Percentiles rank a stretch among this genome's conserved stretches.
These are phyloP conservation scores for Drosophila biarmipes DNA, from an alignment of 1,140 invertebrate species.

Conservation along the genomic window DNA sequence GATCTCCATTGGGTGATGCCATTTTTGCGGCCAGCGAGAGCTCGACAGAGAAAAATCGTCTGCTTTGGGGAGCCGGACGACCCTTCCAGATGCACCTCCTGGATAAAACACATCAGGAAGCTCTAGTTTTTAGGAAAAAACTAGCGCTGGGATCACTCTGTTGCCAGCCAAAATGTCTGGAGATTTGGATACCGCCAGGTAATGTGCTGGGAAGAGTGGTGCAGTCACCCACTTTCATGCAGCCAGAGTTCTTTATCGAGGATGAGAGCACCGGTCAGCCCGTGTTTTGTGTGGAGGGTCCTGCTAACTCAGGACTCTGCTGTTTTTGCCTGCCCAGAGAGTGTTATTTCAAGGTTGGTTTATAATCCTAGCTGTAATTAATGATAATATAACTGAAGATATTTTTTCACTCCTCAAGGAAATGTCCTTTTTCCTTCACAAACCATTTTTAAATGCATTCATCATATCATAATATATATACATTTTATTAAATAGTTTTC, in stretches of 20 bases:
- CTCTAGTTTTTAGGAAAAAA: conserved; percentile 86
- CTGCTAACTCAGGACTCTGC: conserved; percentile 71
- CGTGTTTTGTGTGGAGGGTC: conserved; percentile 85
- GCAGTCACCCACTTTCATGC: conserved; percentile 84
- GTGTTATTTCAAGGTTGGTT: conserved; percentile 85
- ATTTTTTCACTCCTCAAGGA: neutral
- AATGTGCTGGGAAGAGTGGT: conserved; percentile 85
- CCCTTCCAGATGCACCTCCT: conserved; percentile 87
- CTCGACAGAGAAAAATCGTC: conserved; percentile 86
- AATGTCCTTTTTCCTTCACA: too few species aligned
- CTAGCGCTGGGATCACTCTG: conserved; percentile 85
- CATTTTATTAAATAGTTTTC: too few species aligned
- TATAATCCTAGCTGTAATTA: too few species aligned
- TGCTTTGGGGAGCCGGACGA: conserved; percentile 86
- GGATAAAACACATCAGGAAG: conserved; percentile 88
- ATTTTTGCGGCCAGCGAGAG: conserved; percentile 87
- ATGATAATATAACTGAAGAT: neutral
- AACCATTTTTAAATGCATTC: too few species aligned
- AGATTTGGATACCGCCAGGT: conserved; percentile 85
- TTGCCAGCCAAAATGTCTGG: conserved; percentile 78
- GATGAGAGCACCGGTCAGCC: conserved; percentile 82
- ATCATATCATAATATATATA: too few species aligned
- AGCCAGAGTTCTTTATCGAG: conserved; percentile 84
- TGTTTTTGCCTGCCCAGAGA: conserved; percentile 84
- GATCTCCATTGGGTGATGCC: conserved; percentile 87